Evolutionary conservation across 2,888 invertebrate genomes (phyloP), one percentile per base, ranked within the genome.

Genomic region (Hirudinaria manillensis): DNA sequence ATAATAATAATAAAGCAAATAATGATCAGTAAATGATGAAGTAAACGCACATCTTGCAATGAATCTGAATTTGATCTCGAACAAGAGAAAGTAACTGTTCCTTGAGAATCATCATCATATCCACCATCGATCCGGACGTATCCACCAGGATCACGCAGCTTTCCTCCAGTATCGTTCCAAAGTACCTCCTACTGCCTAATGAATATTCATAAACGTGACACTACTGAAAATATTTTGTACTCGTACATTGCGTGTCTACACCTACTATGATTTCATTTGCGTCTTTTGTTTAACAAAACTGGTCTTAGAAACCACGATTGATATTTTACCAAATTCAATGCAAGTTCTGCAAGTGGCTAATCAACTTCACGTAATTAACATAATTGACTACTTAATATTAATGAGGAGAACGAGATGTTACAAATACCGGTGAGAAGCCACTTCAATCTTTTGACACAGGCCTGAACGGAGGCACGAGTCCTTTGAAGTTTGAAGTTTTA

Each of bases 71-170:
- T 79, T 86, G 86, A 71, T 86, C 85, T 85, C 85, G 85, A 61
- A 86, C 81, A 7, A 86, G 81, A 19, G 84, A 80, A 4, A 83
- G 82, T 61, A 86, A 78, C 75, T 84, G 84, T 77, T 83, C 82
- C 80, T 84, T 85, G 74, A 86, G 80, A 19, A 29, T 27, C 24
- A 82, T 82, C 82, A 86, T 83, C 79, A 82, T 80, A 0, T 82
- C 81, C 29, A 81, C 82, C 86, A 86, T 86, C 21, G 85, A 86
- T 0, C 86, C 86, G 3, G 85, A 85, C 19, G 83, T 84, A 78
- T 86, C 86, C 24, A 86, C 81, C 56, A 86, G 81, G 45, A 86
- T 79, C 34, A 81, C 81, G 76, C 82, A 82, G 67, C 81, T 82
- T 76, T 81, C 82, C 78, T 86, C 84, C 3, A 83, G 81, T 21